phyloP scores from a whole-genome alignment of 2,797 vertebrate species.

The Epinephelus awoara region DNA sequence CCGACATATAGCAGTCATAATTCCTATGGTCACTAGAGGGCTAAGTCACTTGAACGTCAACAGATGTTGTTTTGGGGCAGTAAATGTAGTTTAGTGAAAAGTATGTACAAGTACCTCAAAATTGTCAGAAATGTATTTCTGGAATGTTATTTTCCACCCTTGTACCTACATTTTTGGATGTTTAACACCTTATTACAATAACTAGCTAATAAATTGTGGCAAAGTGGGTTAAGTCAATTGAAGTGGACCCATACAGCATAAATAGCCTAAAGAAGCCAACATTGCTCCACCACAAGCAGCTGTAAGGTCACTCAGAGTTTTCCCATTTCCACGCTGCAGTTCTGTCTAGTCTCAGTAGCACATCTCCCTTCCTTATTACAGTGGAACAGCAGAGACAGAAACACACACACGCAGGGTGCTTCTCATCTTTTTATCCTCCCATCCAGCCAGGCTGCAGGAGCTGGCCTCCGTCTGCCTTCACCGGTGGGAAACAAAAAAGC shows the following conservation, averaged over 20 bases:
- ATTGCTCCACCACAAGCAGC: not conserved
- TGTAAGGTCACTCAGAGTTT: slow-evolving; percentile 38
- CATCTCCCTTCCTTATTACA: slow-evolving; percentile 28
- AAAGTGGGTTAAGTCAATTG: not conserved
- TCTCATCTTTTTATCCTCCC: slow-evolving; percentile 29
- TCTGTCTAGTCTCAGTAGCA: slow-evolving; percentile 20
- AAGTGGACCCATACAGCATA: not conserved
- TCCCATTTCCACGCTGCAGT: not conserved
- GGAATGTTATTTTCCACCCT: not conserved
- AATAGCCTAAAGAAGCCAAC: not conserved
- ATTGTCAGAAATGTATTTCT: no score
- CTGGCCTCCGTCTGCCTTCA: slow-evolving; percentile 37
- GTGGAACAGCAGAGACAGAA: slow-evolving; percentile 12
- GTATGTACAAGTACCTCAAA: not conserved
- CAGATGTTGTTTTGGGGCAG: not conserved
- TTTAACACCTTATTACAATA: not conserved
- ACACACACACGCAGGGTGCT: not conserved
- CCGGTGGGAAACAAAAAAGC: slow-evolving; percentile 17
- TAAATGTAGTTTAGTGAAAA: not conserved
- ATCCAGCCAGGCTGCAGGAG: slow-evolving; percentile 26
- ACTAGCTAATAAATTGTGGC: not conserved
- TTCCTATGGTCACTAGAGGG: not conserved
- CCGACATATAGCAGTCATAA: not conserved
- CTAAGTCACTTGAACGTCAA: not conserved
- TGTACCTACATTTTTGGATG: not conserved